phyloP scores from a whole-genome alignment of 2,797 vertebrate genomes.

The Lates japonicus region DNA sequence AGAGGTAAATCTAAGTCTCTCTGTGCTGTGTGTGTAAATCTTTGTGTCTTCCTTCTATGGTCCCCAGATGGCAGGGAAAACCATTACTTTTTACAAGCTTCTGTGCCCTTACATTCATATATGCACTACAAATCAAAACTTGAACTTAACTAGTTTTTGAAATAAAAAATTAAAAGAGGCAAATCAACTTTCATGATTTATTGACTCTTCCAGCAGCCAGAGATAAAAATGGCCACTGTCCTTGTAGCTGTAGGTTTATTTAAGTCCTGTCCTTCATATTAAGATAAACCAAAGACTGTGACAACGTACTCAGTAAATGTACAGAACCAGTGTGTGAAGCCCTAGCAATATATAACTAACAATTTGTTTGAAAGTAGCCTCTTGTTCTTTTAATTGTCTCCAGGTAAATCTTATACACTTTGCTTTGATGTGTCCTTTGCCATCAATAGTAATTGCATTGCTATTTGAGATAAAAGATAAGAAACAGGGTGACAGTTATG shows the following conservation, averaged over 20 bases:
- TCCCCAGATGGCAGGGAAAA: background rate
- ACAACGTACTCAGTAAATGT: background rate
- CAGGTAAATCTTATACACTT: background rate
- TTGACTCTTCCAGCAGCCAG: background rate
- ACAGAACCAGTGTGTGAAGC: no score
- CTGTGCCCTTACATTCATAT: background rate
- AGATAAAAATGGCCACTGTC: background rate
- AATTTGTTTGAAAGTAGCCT: background rate
- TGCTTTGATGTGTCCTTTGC: background rate
- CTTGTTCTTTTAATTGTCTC: background rate
- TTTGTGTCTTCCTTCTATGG: background rate
- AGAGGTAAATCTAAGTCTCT: background rate
- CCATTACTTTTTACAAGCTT: background rate
- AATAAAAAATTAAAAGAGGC: background rate
- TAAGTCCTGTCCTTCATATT: conserved; percentile 6
- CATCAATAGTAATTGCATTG: background rate
- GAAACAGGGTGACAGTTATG: background rate
- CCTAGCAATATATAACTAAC: no score
- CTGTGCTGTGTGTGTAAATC: background rate
- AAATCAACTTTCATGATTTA: background rate
- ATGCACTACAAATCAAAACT: background rate
- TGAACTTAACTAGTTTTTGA: background rate
- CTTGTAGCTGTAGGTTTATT: background rate
- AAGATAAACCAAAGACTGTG: conserved; percentile 1
- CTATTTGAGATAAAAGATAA: background rate